Percentiles rank a stretch among this genome's conserved stretches.
Evolutionary conservation across 2,888 invertebrate species (phyloP).

Genomic region (Notodonta dromedarius): DNA sequence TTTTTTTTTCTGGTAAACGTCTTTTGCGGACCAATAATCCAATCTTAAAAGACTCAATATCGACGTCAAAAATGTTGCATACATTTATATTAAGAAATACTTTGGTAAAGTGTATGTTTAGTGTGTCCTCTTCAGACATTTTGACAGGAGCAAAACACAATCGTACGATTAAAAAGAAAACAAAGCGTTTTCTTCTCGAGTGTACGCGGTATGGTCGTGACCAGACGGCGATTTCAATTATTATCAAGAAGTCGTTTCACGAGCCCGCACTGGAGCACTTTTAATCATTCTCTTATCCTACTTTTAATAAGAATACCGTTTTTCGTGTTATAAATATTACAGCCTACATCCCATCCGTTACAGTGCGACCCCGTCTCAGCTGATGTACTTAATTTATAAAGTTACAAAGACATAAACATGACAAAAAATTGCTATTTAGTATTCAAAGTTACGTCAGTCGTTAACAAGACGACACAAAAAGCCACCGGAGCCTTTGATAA

Average conservation of each 20-base stretch:
- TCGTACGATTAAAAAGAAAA: not conserved
- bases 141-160: not conserved
- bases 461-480: conserved; percentile 34
- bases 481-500: conserved; percentile 11
- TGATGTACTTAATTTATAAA: conserved; percentile 7
- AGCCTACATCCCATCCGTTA: conserved; percentile 25
- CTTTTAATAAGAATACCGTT: conserved; percentile 61
- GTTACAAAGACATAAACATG: conserved; percentile 14
- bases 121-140: no score
- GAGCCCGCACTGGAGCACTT: conserved; percentile 66
- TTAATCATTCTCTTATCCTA: conserved; percentile 72
- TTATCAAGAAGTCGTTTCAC: conserved; percentile 79
- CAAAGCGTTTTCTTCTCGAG: conserved; percentile 43
- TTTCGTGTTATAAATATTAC: conserved; percentile 43
- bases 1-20: no score
- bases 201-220: conserved; percentile 75
- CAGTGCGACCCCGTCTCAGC: conserved; percentile 6
- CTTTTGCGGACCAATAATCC: no score
- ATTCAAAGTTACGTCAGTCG: conserved; percentile 28
- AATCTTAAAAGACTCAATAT: no score
- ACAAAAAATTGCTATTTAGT: conserved; percentile 1
- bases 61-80: no score
- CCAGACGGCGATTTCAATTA: conserved; percentile 82
- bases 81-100: no score
- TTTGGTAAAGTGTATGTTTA: no score